Evolutionary conservation across 2,113 vertebrate species (phyloP), one percentile per base, ranked within the genome.

Genomic region (Embiotoca jacksoni): DNA sequence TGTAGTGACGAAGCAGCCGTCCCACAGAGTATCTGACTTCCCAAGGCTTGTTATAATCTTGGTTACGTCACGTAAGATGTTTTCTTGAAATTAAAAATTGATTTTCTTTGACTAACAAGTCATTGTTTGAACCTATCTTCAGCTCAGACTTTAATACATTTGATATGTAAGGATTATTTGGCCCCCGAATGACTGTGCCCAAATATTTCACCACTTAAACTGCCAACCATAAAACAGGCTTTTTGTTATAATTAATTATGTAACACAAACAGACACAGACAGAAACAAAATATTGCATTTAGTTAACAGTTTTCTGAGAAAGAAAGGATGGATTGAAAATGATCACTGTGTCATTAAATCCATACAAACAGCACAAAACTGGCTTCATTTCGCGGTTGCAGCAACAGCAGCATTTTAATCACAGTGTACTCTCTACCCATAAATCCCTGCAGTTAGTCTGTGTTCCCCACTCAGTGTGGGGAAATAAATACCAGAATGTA

Each of bases 351-450:
- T 61, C 1, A 52, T 78, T 71, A 64, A 75, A 71, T 72, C 58
- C 50, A 52, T 36, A 70, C 33, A 39, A 78, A 52, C 41, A 44
- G 57, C 79, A 54, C 53, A 63, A 31, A 15, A 30, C 5, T 11
- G 52, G 52, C 46, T 69, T 36, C 59, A 44, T 61, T 77, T 58
- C 41, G 47, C 15, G 8, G 46, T 3, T 64, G 41, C 59, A 54
- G 72, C 50, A 57, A 41, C 33, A 47, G 16, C 0, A 1, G 46
- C 11, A 8, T 55, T 53, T 60, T 30, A 74, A 56, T 67, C 78
- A 81, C 78, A 75, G 61, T 80, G 80, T 76, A 7, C 14, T 67
- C 66, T n/a, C 68, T 79, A 46, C 41, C 33, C 65, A 75, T 30
- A 4, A 36, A 64, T 55, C 52, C 11, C 23, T 31, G 8, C n/a